Base-by-base conservation (phyloP, 2,113 vertebrate species). In the Cyprinodon variegatus region DNA sequence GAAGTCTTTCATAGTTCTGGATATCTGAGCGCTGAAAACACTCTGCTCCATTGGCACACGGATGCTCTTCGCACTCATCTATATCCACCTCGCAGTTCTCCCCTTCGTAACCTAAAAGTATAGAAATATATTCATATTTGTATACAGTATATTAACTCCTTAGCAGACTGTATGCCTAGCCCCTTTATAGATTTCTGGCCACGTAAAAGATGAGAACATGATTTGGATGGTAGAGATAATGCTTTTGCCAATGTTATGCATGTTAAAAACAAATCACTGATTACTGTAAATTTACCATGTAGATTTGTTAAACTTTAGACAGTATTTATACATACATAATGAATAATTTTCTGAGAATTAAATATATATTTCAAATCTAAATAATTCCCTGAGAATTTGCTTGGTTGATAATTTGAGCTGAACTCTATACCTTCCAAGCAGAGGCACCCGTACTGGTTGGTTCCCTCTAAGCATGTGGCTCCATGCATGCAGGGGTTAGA, bases 361-460 rank as follows among this genome's bases (percentile, higher is more conserved):
- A 29, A 29, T 29, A 29, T 29, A 2, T 53, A 14, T 53, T 53
- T 53, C 50, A 53, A 41, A 41, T 53, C 50, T 53, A 6, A 53
- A 53, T 4, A 6, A 17, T 15, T 53, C 50, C 50, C 17, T 53
- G 50, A 2, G 17, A 1, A 3, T n/a, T 57, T 20, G 5, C 40
- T 36, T 38, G 20, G 4, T 9, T 45, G n/a, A 39, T 41, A 48
- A 59, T 37, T 43, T 15, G 66, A 41, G 17, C 0, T 13, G 14
- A 79, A 36, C 4, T n/a, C 10, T 50, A 17, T 91, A 99, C 98
- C 98, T 94, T 96, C 85, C 96, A 95, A 98, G 89, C 97, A 99
- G 68, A 91, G 87, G 79, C 98, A 99, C 79, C 72, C 71, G 88
- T 97, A 99, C 80, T 85, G 88, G 73, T 94, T 96, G 66, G 91